A percentile compares a stretch with the other conserved stretches of the same genome.
phyloP scores from a whole-genome alignment of 2,888 invertebrate species.

The Apamea sordens region DNA sequence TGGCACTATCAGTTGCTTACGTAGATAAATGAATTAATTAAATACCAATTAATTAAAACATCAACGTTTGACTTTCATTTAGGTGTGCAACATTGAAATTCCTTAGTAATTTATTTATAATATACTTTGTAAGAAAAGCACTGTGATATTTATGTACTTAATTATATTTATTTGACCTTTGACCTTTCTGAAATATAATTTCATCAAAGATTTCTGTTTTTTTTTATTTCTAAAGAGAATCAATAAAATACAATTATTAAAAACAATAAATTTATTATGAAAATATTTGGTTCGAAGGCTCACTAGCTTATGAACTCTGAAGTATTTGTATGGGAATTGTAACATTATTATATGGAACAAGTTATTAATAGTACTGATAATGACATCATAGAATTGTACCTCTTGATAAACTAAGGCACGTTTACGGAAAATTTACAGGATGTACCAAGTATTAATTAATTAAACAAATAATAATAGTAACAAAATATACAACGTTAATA shows the following conservation, averaged over 20 bases:
- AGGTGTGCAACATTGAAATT: constrained; percentile 17
- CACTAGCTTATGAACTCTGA: constrained; percentile 61
- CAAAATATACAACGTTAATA: constrained; percentile 58
- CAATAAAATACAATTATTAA: constrained; percentile 60
- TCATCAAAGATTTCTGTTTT: constrained; percentile 23
- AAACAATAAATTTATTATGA: constrained; percentile 75
- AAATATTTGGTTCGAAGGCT: constrained; percentile 69
- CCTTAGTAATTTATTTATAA: constrained; percentile 9
- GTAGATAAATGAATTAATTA: neutral
- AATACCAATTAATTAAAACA: constrained; percentile 10
- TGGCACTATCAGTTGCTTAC: neutral
- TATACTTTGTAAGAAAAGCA: constrained; percentile 39
- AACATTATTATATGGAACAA: constrained; percentile 43
- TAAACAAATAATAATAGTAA: constrained; percentile 51
- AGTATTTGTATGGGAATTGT: constrained; percentile 53
- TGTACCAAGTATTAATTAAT: constrained; percentile 48
- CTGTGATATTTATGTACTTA: constrained; percentile 60
- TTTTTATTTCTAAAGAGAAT: constrained; percentile 12
- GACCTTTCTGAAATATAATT: constrained; percentile 54
- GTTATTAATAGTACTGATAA: constrained; percentile 53
- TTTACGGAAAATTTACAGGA: constrained; percentile 65
- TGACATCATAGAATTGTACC: constrained; percentile 63
- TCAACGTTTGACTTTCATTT: constrained; percentile 9
- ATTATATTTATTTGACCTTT: constrained; percentile 19
- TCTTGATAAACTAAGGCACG: constrained; percentile 53